These are phyloP conservation scores for Gymnopithys bicolor DNA, from an alignment of 2,797 vertebrate species.

Conservation along the genomic window DNA sequence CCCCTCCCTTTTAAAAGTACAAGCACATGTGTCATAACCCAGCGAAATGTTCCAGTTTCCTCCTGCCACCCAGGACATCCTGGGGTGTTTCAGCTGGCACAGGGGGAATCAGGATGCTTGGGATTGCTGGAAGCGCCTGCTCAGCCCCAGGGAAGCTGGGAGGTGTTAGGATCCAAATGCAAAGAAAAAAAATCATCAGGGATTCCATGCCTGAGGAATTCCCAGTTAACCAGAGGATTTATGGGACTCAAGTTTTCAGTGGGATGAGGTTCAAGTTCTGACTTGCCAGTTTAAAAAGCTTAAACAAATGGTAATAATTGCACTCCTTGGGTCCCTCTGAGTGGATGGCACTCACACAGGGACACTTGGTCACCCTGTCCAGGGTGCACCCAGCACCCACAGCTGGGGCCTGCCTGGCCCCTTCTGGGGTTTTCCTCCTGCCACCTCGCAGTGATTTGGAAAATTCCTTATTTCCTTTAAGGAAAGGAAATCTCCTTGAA, in stretches of 20 bases:
- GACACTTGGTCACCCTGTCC: neutral
- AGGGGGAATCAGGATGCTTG: fast-evolving
- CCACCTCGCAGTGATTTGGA: neutral
- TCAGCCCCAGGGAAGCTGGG: neutral
- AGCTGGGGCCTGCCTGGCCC: neutral
- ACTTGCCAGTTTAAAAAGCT: neutral
- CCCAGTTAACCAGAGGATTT: neutral
- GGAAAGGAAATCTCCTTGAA: neutral
- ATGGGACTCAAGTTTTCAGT: neutral
- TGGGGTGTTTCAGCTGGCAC: fast-evolving
- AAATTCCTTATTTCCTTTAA: neutral
- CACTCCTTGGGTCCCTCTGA: neutral
- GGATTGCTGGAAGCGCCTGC: fast-evolving
- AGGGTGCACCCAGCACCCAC: neutral
- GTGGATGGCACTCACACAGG: fast-evolving
- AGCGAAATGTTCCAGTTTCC: neutral
- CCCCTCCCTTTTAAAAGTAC: neutral
- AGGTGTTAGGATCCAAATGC: neutral
- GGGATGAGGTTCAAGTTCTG: neutral
- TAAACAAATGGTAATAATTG: neutral
- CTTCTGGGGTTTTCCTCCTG: neutral
- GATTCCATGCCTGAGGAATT: neutral
- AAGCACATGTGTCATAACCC: neutral
- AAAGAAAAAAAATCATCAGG: neutral
- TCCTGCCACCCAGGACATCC: neutral